phyloP scores from a whole-genome alignment of 2,113 vertebrate species.

The Noctilio leporinus region DNA sequence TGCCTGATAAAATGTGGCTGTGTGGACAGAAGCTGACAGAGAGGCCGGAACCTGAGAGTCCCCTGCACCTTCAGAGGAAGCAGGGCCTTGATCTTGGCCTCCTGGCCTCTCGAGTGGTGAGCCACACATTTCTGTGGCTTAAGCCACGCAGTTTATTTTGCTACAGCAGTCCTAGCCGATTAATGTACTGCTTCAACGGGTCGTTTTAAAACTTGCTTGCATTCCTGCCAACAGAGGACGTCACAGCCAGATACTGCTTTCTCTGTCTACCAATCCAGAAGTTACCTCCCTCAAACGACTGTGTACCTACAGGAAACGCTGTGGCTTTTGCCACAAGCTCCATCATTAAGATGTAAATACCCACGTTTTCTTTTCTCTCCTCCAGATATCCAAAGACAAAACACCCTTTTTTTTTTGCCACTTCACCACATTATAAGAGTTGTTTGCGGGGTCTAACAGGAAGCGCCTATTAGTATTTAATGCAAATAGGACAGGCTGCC shows the following conservation, averaged over 20 bases:
- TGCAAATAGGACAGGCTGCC: background rate
- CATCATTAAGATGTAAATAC: background rate
- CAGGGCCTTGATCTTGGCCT: background rate
- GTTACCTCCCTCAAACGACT: background rate
- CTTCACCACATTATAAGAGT: background rate
- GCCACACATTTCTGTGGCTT: background rate
- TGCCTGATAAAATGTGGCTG: background rate
- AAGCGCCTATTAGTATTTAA: constrained; percentile 3
- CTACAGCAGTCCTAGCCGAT: background rate
- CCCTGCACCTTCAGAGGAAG: background rate
- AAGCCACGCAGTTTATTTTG: background rate
- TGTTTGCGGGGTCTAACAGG: background rate
- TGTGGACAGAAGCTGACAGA: background rate
- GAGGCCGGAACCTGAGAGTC: background rate
- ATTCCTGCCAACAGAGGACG: background rate
- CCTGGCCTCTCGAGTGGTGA: background rate
- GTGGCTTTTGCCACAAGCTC: background rate
- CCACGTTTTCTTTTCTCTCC: background rate
- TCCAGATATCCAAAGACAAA: background rate
- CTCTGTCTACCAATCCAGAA: background rate
- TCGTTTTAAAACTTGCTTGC: background rate
- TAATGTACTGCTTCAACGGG: background rate
- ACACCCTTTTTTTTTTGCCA: background rate
- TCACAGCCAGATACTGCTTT: background rate
- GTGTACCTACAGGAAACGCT: background rate